Percentiles rank a stretch among this genome's conserved stretches.
Conservation (phyloP, 2,797 vertebrate species). For the Antrozous pallidus region DNA sequence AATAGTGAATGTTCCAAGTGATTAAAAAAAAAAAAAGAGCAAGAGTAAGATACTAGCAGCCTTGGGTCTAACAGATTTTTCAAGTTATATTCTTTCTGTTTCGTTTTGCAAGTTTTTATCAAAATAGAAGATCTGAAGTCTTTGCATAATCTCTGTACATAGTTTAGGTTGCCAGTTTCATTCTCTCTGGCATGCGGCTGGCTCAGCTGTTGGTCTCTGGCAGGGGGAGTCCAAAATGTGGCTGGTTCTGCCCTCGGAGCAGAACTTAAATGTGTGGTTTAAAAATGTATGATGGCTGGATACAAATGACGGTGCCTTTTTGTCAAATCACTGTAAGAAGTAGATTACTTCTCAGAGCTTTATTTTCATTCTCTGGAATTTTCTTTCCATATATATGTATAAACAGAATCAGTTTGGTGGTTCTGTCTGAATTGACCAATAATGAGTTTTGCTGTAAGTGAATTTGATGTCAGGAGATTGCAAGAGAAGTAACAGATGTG, state of each 20-base stretch:
- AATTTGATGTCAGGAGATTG: constrained; percentile 31
- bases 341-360: constrained; percentile 29
- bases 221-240: constrained; percentile 20
- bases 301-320: background rate
- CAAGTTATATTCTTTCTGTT: constrained; percentile 47
- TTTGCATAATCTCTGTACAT: constrained; percentile 50
- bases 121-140: constrained; percentile 50
- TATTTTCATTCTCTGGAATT: constrained; percentile 1
- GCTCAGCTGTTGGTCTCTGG: constrained; percentile 32
- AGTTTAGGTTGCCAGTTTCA: constrained; percentile 26
- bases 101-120: constrained; percentile 58
- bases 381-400: background rate
- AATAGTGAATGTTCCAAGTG: background rate
- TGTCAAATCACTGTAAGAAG: background rate
- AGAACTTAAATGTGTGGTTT: constrained; percentile 28
- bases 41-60: background rate
- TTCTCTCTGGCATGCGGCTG: constrained; percentile 17
- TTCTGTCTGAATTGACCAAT: constrained; percentile 31
- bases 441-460: background rate
- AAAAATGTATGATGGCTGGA: constrained; percentile 1
- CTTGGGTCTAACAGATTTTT: constrained; percentile 55
- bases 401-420: background rate
- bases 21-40: background rate
- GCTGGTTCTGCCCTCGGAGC: constrained; percentile 21
- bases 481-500: constrained; percentile 54